Conservation (phyloP, 23 tunicate genomes). For the Diplosoma virens region DNA sequence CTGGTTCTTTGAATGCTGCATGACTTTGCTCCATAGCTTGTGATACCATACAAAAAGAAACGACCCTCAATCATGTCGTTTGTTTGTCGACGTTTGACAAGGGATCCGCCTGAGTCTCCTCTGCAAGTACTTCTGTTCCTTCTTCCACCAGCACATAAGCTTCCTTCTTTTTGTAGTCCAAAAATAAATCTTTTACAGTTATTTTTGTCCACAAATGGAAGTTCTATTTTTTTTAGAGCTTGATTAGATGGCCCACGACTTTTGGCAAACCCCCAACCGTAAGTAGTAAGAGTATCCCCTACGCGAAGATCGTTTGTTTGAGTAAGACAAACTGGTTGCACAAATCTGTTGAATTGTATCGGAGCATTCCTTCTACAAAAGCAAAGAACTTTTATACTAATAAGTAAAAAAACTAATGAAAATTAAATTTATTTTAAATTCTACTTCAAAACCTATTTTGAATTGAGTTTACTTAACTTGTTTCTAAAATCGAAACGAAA, state of each 20-base stretch:
- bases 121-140: constrained; percentile 34
- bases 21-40: constrained; percentile 44
- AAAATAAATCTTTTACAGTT: constrained; percentile 23
- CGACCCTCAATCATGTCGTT: constrained; percentile 2
- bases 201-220: constrained; percentile 24
- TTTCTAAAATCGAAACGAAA: not conserved
- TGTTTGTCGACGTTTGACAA: constrained; percentile 9
- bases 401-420: too few relatives aligned
- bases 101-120: constrained; percentile 57
- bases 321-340: constrained; percentile 48
- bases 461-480: not conserved
- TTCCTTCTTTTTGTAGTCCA: constrained; percentile 30
- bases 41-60: constrained; percentile 32
- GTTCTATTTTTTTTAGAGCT: constrained; percentile 28
- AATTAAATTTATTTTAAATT: too few relatives aligned
- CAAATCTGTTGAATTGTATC: constrained; percentile 41
- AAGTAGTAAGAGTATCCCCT: constrained; percentile 29
- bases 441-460: too few relatives aligned
- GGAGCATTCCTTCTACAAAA: constrained; percentile 24
- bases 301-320: not conserved
- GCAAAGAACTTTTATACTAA: too few relatives aligned
- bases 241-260: constrained; percentile 39
- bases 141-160: constrained; percentile 40
- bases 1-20: constrained; percentile 38
- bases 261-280: constrained; percentile 56